Conservation (phyloP, 2,888 invertebrate species). For the Synanthedon tipuliformis region DNA sequence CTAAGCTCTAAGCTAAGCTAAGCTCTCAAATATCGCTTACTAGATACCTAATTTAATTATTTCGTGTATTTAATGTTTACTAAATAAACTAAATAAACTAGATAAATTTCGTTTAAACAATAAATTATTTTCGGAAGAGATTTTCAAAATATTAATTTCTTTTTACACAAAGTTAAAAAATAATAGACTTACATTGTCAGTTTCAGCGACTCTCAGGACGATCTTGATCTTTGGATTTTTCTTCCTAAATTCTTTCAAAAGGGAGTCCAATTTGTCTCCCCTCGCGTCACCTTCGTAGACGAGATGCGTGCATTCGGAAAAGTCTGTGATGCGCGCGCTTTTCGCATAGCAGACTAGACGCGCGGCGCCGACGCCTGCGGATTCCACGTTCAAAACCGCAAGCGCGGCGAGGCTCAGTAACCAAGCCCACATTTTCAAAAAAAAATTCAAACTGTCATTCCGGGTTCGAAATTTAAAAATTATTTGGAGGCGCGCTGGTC, state of each 20-base stretch:
- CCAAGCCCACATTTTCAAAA: slow-evolving; percentile 44
- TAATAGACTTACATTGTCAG: slow-evolving; percentile 64
- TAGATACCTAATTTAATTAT: no score
- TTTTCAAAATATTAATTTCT: no score
- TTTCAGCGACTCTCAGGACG: slow-evolving; percentile 64
- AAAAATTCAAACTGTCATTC: slow-evolving; percentile 41
- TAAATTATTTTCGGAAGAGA: no score
- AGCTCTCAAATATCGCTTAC: no score
- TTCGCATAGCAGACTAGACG: slow-evolving; percentile 60
- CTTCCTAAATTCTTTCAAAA: slow-evolving; percentile 61
- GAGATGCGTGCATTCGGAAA: slow-evolving; percentile 64
- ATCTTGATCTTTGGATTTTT: slow-evolving; percentile 64
- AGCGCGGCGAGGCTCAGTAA: slow-evolving; percentile 37
- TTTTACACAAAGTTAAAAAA: no score
- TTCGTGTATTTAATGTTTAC: no score
- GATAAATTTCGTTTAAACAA: no score
- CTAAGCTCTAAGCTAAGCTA: no score
- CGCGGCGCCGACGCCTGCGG: slow-evolving; percentile 59
- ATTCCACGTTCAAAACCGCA: slow-evolving; percentile 28
- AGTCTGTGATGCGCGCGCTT: slow-evolving; percentile 32
- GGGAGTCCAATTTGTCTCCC: slow-evolving; percentile 48
- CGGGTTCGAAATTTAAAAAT: slow-evolving; percentile 28
- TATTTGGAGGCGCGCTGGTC: slow-evolving; percentile 44
- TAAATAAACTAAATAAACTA: no score
- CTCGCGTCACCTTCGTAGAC: slow-evolving; percentile 57